A percentile compares a stretch with the other conserved stretches of the same genome.
phyloP scores from a whole-genome alignment of 92 coral and sea anemone species.

The Nematostella vectensis region DNA sequence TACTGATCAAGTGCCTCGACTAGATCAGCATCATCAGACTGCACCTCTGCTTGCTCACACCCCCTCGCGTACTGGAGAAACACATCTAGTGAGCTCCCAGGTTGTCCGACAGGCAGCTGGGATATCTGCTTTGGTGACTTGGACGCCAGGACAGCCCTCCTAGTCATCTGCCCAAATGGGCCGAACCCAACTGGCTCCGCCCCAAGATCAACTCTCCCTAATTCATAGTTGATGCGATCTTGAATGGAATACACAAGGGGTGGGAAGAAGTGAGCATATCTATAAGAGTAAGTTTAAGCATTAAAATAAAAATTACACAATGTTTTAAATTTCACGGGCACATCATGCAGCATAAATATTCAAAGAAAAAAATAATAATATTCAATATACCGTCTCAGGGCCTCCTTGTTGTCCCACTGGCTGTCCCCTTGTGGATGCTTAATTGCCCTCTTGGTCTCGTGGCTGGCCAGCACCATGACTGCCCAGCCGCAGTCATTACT shows the following conservation, averaged over 20 bases:
- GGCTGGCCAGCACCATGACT: not conserved
- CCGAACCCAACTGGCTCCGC: not conserved
- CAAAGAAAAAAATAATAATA: no score
- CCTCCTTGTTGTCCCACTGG: not conserved
- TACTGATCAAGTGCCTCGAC: not conserved
- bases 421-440: not conserved
- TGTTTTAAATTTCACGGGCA: not conserved
- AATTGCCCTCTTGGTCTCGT: not conserved
- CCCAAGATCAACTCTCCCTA: not conserved
- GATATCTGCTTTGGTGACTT: not conserved
- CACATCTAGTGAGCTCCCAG: not conserved
- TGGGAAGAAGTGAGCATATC: not conserved
- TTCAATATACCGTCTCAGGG: not conserved
- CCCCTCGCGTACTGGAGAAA: not conserved
- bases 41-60: not conserved
- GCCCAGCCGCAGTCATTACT: conserved; percentile 30
- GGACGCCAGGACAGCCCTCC: not conserved
- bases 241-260: not conserved
- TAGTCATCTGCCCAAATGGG: not conserved
- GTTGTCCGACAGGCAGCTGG: not conserved
- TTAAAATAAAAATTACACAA: not conserved
- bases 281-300: not conserved
- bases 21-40: not conserved
- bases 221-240: not conserved
- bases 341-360: not conserved